Base-by-base conservation (phyloP, 2,888 invertebrate genomes). In the Tanytarsus gracilentus region DNA sequence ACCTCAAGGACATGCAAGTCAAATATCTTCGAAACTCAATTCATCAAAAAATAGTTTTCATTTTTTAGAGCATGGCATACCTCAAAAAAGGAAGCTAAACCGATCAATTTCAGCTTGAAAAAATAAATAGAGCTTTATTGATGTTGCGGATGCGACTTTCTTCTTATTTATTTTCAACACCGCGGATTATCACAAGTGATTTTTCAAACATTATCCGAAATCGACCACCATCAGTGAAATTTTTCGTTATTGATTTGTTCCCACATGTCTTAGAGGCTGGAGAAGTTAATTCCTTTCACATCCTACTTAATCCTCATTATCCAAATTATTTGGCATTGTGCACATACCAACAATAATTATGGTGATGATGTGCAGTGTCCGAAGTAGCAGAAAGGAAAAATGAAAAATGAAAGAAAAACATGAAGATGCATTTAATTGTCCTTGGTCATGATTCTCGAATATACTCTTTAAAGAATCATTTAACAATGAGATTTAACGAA, bases 331-430 rank as follows among this genome's bases (percentile, higher is more conserved):
- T 9, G 18, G 55, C 33, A 33, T 55, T 33, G 8, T 11, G 33
- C n/a, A 11, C 21, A 9, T 21, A 39, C 5, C n/a, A 39, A 6
- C 5, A 39, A 39, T 5, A 21, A n/a, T 7, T 11, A 11, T 25
- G 23, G 4, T 11, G 25, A n/a, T 8, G 8, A 49, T 44, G 44
- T 33, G 44, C 44, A 44, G 21, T 23, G n/a, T n/a, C 9, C 18
- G 16, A n/a, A 7, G 14, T 14, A 36, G 36, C 14, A 14, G 16
- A 16, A n/a, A 36, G 16, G 36, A 7, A 36, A 36, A 14, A 16
- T 30, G 14, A 52, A 25, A 30, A 51, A 51, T 51, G 29, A 51
- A 51, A 51, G 51, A 51, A 29, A 51, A 51, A 51, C 25, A 51
- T 51, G 27, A 8, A 51, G 23, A 51, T 23, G 52, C 33, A 33